Evolutionary conservation across 2,888 invertebrate genomes (phyloP), one percentile per base, ranked within the genome.

Genomic region (Lasioglossum morio): DNA sequence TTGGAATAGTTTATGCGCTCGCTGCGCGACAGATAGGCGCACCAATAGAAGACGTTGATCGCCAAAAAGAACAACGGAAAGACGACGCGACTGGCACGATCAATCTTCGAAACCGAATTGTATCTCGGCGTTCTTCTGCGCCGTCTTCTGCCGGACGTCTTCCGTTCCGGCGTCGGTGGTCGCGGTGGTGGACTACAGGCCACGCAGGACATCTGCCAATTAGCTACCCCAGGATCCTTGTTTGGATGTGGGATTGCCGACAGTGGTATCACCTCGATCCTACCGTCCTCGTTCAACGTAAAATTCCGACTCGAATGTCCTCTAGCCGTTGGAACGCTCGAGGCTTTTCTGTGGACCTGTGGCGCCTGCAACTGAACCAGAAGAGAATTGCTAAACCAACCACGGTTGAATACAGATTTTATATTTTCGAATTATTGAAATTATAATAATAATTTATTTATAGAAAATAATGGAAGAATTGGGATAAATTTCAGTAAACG

Each of bases 31-130:
- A 98, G 95, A 93, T 97, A 98, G 12, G 97, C 97, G 91, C 96
- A 97, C 98, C 98, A 98, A 94, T 98, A 98, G 94, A 98, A 97
- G 81, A 97, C 95, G 94, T 98, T 98, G 90, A 98, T 97, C 19
- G 97, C 95, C 5, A 97, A 94, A 95, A 98, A 98, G 72, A 97
- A 96, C 78, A 98, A 92, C 0, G 98, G 98, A 94, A 98, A 98
- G 46, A 97, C 96, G 66, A 98, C 96, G 69, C 98, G 95, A 14
- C 97, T 97, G 30, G 97, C 97, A 34, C 97, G 96, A 95, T 98
- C 98, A 88, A 98, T 97, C 95, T 97, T 97, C 83, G 98, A 98
- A 4, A 98, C 98, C 43, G 98, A 98, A 95, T 98, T 98, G 92
- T 97, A 97, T 88, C 97, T 95, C 0, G 97, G 97, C 3, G 96